phyloP scores from a whole-genome alignment of 2,113 vertebrate species.

The Emydocephalus ijimae region DNA sequence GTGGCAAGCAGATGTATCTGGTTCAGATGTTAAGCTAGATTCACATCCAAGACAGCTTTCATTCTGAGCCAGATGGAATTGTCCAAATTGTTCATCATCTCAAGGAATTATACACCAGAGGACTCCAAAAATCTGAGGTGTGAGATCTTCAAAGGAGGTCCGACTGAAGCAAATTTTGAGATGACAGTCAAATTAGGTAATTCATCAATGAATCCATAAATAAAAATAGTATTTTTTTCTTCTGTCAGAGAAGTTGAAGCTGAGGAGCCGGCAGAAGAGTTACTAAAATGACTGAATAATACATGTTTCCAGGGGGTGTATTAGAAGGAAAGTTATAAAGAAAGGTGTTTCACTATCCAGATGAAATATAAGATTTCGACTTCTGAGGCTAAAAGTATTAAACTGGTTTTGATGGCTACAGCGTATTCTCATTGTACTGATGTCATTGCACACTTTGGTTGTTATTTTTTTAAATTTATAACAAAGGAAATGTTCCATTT shows the following conservation, averaged over 20 bases:
- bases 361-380: not conserved
- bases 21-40: not conserved
- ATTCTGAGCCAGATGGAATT: not conserved
- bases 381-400: not conserved
- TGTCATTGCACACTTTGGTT: not conserved
- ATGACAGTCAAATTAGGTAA: not conserved
- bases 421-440: no score
- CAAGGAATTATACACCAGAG: not conserved
- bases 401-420: not conserved
- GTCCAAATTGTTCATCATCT: not conserved
- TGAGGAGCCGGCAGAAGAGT: not conserved
- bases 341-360: not conserved
- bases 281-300: not conserved
- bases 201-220: not conserved
- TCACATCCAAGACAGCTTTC: not conserved
- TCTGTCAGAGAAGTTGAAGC: not conserved
- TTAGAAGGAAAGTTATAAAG: not conserved
- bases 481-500: not conserved
- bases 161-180: not conserved
- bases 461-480: not conserved
- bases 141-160: not conserved
- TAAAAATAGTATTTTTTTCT: not conserved
- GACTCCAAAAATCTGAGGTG: not conserved
- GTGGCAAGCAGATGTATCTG: not conserved
- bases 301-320: not conserved